Percentiles rank a stretch among this genome's conserved stretches.
Conservation (phyloP, 2,113 vertebrate genomes). For the Thamnophis sirtalis region DNA sequence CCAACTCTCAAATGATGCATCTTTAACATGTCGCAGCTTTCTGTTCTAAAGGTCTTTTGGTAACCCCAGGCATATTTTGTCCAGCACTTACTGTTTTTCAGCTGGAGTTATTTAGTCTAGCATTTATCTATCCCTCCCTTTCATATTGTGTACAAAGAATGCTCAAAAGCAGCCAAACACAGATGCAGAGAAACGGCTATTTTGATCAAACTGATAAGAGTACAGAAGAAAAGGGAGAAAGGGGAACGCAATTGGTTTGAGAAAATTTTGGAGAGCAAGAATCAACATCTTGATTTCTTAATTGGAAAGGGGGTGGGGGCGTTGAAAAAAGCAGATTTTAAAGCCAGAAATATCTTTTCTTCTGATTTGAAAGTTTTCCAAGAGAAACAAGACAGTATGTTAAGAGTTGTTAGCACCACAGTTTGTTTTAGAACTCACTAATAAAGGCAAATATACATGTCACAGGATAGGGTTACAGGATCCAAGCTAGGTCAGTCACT, state of each 20-base stretch:
- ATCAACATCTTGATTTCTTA: neutral
- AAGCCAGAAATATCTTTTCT: slow-evolving; percentile 19
- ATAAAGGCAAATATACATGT: neutral
- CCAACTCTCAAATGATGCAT: slow-evolving; percentile 61
- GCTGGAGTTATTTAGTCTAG: slow-evolving; percentile 61
- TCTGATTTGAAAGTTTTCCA: slow-evolving; percentile 1
- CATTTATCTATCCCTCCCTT: slow-evolving; percentile 54
- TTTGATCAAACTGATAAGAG: slow-evolving; percentile 38
- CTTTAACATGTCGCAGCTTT: slow-evolving; percentile 61
- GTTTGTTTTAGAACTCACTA: neutral
- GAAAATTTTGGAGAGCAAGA: slow-evolving; percentile 30
- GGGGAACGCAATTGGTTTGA: slow-evolving; percentile 43
- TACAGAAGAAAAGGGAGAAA: slow-evolving; percentile 44
- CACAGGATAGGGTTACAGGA: neutral
- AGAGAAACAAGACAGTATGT: neutral
- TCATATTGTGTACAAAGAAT: slow-evolving; percentile 51
- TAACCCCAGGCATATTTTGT: slow-evolving; percentile 59
- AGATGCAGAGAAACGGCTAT: slow-evolving; percentile 42
- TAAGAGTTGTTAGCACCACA: neutral
- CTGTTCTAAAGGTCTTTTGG: slow-evolving; percentile 58
- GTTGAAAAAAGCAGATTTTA: slow-evolving; percentile 6
- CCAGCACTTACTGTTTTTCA: slow-evolving; percentile 62
- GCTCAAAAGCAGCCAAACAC: slow-evolving; percentile 34
- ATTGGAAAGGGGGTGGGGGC: neutral
- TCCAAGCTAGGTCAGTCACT: neutral